Base-by-base conservation (phyloP, 2,797 vertebrate genomes). In the Sebastes itinus region DNA sequence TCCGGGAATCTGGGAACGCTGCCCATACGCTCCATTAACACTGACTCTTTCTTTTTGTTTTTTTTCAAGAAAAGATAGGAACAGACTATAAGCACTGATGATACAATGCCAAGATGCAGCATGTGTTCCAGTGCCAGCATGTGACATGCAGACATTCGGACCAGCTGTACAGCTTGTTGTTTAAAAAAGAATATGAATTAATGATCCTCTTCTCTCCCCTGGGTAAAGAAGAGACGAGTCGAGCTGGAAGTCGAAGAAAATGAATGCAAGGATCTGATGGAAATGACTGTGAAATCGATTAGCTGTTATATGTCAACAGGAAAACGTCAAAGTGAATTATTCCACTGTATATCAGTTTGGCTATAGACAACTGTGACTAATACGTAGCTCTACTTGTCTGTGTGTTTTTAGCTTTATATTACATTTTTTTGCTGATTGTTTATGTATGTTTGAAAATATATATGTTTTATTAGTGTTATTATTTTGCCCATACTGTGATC, bases 1-100 rank as follows among this genome's bases (percentile, higher is more conserved):
- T 84, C 66, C 80, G 86, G 79, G 66, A 87, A 73, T 81, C 84
- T 87, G 88, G 87, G 89, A 91, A 78, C 78, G 1, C 65, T 89
- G 89, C 81, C 87, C 81, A 61, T 14, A 70, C 18, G 62, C 81
- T 73, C 74, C 54, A 77, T 75, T 88, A 83, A 87, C 82, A 75
- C 76, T 10, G 22, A 66, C 76, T 30, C 66, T 61, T 30, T 52
- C 10, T n/a, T 55, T 35, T 55, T 14, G 9, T 20, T 70, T 72
- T 80, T 66, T 67, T 42, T 35, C 13, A 60, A 75, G 77, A 58
- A 35, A 77, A 72, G 72, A 75, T 27, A 62, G 46, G 42, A 62
- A 55, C 52, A 30, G 69, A 61, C 59, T 66, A 70, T 22, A 52
- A 72, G 76, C 75, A 72, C 78, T 72, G 22, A 8, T 67, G 72